Evolutionary conservation across 2,113 vertebrate genomes (phyloP).

Genomic region (Petrocephalus microphthalmus): DNA sequence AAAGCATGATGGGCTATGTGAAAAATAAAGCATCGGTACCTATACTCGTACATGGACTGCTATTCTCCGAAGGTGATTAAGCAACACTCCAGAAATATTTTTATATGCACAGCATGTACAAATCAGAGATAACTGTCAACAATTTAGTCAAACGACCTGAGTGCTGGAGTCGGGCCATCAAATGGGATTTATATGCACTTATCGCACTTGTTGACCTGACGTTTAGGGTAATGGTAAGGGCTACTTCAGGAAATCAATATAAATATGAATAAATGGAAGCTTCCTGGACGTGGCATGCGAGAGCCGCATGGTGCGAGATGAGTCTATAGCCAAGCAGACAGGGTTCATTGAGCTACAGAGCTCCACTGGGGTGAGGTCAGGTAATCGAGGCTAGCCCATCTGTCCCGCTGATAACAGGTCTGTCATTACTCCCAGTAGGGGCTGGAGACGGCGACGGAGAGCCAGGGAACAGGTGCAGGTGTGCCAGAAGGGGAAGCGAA

Average conservation of each 20-base stretch:
- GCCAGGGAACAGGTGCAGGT: not conserved
- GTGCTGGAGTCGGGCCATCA: not conserved
- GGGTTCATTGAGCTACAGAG: not conserved
- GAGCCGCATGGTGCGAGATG: not conserved
- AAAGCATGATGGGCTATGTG: not conserved
- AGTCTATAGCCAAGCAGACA: not conserved
- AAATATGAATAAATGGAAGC: not conserved
- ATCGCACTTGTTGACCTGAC: not conserved
- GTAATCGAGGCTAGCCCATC: slow-evolving; percentile 8
- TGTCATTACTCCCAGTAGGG: slow-evolving; percentile 7
- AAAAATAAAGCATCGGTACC: not conserved
- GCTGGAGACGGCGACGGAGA: not conserved
- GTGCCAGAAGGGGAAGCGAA: not conserved
- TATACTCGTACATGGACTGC: not conserved
- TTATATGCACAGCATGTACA: not conserved
- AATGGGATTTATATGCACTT: not conserved
- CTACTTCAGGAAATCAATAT: not conserved
- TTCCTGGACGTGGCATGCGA: not conserved
- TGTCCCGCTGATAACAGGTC: slow-evolving; percentile 13
- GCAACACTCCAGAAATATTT: not conserved
- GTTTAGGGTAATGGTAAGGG: not conserved
- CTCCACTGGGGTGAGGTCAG: not conserved
- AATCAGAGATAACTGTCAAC: not conserved
- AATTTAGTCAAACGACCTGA: not conserved
- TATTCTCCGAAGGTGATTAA: not conserved